Evolutionary conservation across 2,888 invertebrate species (phyloP).

Genomic region (Drosophila suboccidentalis): DNA sequence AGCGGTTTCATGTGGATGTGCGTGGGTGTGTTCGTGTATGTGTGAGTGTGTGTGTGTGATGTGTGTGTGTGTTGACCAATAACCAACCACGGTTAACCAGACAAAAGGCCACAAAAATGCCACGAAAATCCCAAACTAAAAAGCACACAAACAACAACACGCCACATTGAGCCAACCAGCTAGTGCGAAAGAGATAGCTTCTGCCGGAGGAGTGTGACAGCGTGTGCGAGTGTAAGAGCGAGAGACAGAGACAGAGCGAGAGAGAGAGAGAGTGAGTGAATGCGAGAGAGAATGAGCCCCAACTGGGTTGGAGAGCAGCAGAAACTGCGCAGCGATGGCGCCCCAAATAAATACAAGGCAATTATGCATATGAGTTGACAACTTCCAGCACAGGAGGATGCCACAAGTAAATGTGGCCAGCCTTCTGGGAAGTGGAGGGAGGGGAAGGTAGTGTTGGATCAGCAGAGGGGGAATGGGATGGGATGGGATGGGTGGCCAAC

Average conservation of each 20-base stretch:
- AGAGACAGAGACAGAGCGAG: conserved; percentile 22
- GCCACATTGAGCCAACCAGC: conserved; percentile 31
- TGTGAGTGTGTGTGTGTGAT: conserved; percentile 20
- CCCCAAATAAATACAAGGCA: conserved; percentile 69
- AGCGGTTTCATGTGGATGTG: conserved; percentile 66
- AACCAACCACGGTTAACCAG: conserved; percentile 85
- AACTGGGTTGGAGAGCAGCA: conserved; percentile 46
- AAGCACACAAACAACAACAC: conserved; percentile 74
- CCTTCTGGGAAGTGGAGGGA: not conserved
- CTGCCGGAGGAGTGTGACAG: conserved; percentile 1
- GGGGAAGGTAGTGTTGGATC: not conserved
- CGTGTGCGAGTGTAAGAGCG: not conserved
- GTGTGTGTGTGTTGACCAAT: conserved; percentile 75
- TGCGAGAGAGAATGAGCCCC: conserved; percentile 31
- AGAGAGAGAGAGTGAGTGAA: not conserved
- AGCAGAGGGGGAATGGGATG: not conserved
- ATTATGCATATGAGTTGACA: conserved; percentile 81
- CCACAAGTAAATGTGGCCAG: conserved; percentile 5
- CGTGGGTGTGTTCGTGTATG: conserved; percentile 7
- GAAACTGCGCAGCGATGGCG: conserved; percentile 68
- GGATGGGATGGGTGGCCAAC: conserved; percentile 26
- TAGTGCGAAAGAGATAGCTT: conserved; percentile 9
- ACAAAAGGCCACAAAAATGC: conserved; percentile 85
- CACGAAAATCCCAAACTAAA: conserved; percentile 85
- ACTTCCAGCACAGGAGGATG: conserved; percentile 55